Evolutionary conservation across 2,797 vertebrate species (phyloP), one percentile per base, ranked within the genome.

Genomic region (Poeciliopsis paucimaculata): DNA sequence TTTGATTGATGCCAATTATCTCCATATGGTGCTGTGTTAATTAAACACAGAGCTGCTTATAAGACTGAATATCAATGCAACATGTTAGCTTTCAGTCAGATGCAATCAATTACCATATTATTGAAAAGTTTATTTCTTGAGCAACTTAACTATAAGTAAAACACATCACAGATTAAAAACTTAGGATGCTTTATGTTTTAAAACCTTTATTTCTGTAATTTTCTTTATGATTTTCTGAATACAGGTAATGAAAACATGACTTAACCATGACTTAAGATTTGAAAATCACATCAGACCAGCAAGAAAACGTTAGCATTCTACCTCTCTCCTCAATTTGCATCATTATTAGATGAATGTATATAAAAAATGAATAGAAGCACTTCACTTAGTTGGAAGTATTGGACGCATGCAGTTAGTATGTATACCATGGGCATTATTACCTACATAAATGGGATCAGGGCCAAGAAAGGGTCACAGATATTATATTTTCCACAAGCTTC

Each of bases 1-100:
- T 76, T 77, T 77, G 34, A 71, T 68, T 55, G 12, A 43, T 34
- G 62, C 51, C 15, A 62, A 60, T 70, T 43, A 70, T 57, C 70
- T 82, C 23, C 2, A 60, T 73, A 49, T 60, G 60, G 74, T 43
- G 51, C 57, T 66, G 23, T 26, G 51, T 75, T 41, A 53, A 34
- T 16, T 20, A 81, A 77, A 78, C 23, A 20, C 20, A 10, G 49
- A 26, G 8, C 28, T 13, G 46, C 46, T 75, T 78, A 75, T 60
- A 20, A 39, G 16, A 36, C 34, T 70, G 23, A 70, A 70, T 16
- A 26, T 43, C 39, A 70, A 41, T 70, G 66, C 5, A n/a, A 70
- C 18, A 23, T 70, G 16, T 43, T n/a, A 70, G 20, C 4, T 16
- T 23, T 3, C 10, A 68, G 36, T 41, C 20, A 10, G 34, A 13